Base-by-base conservation (phyloP, 92 coral and sea anemone species). In the Porites lobata region DNA sequence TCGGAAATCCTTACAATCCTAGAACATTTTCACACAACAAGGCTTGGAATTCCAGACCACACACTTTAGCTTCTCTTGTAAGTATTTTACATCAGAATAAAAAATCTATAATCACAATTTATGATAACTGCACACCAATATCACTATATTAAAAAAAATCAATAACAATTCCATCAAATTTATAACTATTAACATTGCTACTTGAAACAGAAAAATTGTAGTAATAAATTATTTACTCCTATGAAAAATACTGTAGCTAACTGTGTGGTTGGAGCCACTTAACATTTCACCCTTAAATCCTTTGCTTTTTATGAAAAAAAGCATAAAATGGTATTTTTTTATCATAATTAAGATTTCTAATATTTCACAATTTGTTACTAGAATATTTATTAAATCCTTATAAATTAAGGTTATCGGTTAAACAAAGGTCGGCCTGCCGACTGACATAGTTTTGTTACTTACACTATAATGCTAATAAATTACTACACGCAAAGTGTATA, bases 391-490 rank as follows among this genome's bases (percentile, higher is more conserved):
- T 9, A 56, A 18, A 21, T 7, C 53, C 62, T 73, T 18, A 52
- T 73, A 50, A 73, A 51, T 73, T 73, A 73, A 73, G 76, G 22
- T 72, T 38, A 72, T 47, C 38, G 64, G 22, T 19, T 9, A 10
- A 47, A 20, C 53, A 71, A 63, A 70, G 29, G 86, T 70, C 86
- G 86, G 86, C 86, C 86, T 32, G 86, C 86, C 86, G 86, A 82
- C 86, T 7, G 22, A 32, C 6, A 68, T 43, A 56, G 52, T 19
- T 13, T 19, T 78, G 17, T n/a, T 21, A 26, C 50, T 50, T 59
- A 50, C 74, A 80, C 66, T 67, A 69, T 50, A 82, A 75, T 19
- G 1, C 12, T 53, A 11, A 52, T 67, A 21, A 56, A 56, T 56
- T 56, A 56, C 61, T 76, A 63, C 12, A 82, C 29, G 11, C 69